Evolutionary conservation across 2,113 vertebrate genomes (phyloP).

Genomic region (Argyrosomus japonicus): DNA sequence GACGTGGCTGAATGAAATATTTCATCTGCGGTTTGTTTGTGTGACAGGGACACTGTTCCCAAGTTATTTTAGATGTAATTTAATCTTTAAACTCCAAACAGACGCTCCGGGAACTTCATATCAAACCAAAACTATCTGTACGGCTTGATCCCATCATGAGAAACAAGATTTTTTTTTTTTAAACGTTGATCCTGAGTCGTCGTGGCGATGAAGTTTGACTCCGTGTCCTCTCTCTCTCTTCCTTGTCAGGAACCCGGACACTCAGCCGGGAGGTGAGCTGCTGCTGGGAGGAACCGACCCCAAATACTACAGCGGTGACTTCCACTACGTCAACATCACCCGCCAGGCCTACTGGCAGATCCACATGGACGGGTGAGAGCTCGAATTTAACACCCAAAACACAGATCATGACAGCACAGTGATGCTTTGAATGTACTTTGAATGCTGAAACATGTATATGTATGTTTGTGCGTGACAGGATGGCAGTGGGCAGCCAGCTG

Average conservation of each 20-base stretch:
- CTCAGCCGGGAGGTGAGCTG: slow-evolving; percentile 90
- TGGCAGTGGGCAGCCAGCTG: slow-evolving; percentile 81
- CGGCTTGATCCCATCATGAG: too few relatives aligned
- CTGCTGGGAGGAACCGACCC: slow-evolving; percentile 93
- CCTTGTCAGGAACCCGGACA: slow-evolving; percentile 86
- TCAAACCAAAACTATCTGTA: too few relatives aligned
- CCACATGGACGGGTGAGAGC: slow-evolving; percentile 91
- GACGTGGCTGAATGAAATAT: too few relatives aligned
- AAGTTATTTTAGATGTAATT: too few relatives aligned
- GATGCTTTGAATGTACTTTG: not conserved
- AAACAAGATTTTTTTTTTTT: too few relatives aligned
- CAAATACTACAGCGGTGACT: slow-evolving; percentile 88
- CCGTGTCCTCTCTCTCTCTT: too few relatives aligned
- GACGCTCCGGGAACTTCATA: too few relatives aligned
- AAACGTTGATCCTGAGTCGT: too few relatives aligned
- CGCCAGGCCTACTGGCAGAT: slow-evolving; percentile 97
- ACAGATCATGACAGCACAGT: not conserved
- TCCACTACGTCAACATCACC: slow-evolving; percentile 89
- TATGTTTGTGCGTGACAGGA: slow-evolving; percentile 72
- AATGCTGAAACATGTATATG: not conserved
- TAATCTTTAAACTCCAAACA: too few relatives aligned
- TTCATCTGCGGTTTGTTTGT: too few relatives aligned
- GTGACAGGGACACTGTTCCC: too few relatives aligned
- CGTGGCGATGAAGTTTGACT: too few relatives aligned
- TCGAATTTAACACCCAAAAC: not conserved